phyloP scores from a whole-genome alignment of 1,140 invertebrate genomes.

The Euborellia annulipes region DNA sequence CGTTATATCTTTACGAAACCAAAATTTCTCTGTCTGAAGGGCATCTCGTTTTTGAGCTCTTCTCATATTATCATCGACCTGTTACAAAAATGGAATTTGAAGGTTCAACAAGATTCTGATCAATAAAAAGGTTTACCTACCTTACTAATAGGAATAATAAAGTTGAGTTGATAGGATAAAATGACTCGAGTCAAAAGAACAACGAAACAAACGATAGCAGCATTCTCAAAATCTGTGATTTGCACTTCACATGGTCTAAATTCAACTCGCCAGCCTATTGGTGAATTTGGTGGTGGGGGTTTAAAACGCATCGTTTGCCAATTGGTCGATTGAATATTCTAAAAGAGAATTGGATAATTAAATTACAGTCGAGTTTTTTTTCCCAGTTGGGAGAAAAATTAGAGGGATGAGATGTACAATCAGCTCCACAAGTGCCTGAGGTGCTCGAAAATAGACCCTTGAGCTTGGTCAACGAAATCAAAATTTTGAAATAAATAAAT shows the following conservation, averaged over 20 bases:
- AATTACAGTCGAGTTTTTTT: no score
- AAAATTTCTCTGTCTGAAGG: conserved; percentile 66
- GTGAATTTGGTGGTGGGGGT: conserved; percentile 84
- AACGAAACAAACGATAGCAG: conserved; percentile 96
- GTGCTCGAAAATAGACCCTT: no score
- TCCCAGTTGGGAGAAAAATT: no score
- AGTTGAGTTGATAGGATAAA: conserved; percentile 88
- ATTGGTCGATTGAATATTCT: conserved; percentile 99
- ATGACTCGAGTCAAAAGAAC: conserved; percentile 94
- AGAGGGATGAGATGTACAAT: no score
- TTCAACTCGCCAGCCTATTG: conserved; percentile 98
- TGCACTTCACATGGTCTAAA: conserved; percentile 98
- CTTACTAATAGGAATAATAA: conserved; percentile 96
- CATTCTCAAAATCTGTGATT: conserved; percentile 98
- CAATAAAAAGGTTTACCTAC: conserved; percentile 28
- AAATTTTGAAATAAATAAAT: no score
- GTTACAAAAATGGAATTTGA: not conserved
- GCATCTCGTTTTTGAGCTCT: conserved; percentile 84
- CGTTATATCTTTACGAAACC: conserved; percentile 73
- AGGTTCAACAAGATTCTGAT: not conserved
- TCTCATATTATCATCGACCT: conserved; percentile 97
- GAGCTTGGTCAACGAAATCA: no score
- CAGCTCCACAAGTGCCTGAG: no score
- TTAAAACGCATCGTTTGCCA: conserved; percentile 99
- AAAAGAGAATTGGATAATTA: no score